Conservation (phyloP, 2,888 invertebrate genomes). For the Drosophila pegasa region DNA sequence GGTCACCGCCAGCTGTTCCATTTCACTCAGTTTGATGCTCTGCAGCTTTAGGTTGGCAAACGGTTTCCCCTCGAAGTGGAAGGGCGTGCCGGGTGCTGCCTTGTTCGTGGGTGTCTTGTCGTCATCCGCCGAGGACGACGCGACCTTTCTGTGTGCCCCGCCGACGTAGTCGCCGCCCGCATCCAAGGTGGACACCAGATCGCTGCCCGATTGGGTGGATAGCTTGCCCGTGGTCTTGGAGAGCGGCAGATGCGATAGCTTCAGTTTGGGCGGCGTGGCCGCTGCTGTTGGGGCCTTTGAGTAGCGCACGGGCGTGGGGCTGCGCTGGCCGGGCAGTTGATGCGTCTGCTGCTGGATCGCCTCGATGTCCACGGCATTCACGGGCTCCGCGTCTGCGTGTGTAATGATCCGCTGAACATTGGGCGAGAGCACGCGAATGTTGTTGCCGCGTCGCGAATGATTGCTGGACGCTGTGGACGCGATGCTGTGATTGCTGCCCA, state of each 20-base stretch:
- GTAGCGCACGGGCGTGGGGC: conserved; percentile 67
- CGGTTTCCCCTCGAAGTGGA: conserved; percentile 74
- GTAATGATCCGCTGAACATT: conserved; percentile 87
- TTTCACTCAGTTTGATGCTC: conserved; percentile 73
- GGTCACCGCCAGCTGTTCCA: conserved; percentile 69
- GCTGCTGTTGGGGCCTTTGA: conserved; percentile 43
- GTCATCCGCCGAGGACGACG: conserved; percentile 65
- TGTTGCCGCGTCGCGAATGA: conserved; percentile 73
- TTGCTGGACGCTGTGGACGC: conserved; percentile 47
- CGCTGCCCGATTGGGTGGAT: conserved; percentile 82
- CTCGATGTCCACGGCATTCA: conserved; percentile 79
- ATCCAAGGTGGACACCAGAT: conserved; percentile 82
- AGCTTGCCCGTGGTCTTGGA: conserved; percentile 84
- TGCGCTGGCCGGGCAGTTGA: conserved; percentile 32
- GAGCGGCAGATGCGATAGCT: conserved; percentile 82
- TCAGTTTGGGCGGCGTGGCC: conserved; percentile 56
- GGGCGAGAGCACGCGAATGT: conserved; percentile 84
- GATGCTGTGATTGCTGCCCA: conserved; percentile 64
- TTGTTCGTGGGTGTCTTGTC: conserved; percentile 82
- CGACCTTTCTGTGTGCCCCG: conserved; percentile 45
- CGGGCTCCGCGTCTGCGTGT: conserved; percentile 85
- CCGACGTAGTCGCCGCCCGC: conserved; percentile 71
- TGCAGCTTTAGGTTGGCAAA: conserved; percentile 59
- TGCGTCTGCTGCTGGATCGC: conserved; percentile 65
- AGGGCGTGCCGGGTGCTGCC: conserved; percentile 60